A percentile compares a stretch with the other conserved stretches of the same genome.
phyloP scores from a whole-genome alignment of 2,797 vertebrate species.

The Merluccius polli region DNA sequence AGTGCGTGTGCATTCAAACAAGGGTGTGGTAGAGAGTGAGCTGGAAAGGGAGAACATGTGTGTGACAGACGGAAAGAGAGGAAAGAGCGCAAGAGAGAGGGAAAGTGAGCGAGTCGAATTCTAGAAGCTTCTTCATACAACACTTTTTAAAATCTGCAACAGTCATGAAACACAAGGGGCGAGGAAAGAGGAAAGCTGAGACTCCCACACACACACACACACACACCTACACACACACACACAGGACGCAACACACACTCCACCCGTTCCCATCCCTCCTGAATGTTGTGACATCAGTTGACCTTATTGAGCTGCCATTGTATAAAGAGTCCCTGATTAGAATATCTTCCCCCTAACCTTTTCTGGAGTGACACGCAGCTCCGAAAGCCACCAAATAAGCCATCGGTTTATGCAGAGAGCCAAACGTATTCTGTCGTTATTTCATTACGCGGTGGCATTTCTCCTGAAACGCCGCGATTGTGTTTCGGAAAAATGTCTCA shows the following conservation, averaged over 20 bases:
- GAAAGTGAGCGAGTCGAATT: not conserved
- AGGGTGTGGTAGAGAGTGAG: constrained; percentile 1
- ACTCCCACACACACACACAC: constrained; percentile 7
- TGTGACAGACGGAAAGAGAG: not conserved
- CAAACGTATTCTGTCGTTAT: constrained; percentile 52
- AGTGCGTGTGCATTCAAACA: constrained; percentile 12
- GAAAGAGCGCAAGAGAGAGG: not conserved
- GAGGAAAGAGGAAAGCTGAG: not conserved
- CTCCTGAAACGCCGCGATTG: constrained; percentile 35
- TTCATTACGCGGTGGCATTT: constrained; percentile 63
- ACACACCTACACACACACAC: constrained; percentile 9
- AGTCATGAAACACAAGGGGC: too few species aligned
- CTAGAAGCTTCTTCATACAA: too few species aligned
- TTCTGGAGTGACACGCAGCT: constrained; percentile 53
- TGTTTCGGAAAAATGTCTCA: constrained; percentile 32
- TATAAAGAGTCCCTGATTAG: constrained; percentile 78
- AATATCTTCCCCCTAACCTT: constrained; percentile 74
- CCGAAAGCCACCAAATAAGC: constrained; percentile 53
- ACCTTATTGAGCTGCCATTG: constrained; percentile 85
- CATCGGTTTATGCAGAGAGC: constrained; percentile 52
- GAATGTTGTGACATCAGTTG: constrained; percentile 77
- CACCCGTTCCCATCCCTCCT: constrained; percentile 22
- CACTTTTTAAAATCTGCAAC: too few species aligned
- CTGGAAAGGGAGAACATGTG: not conserved
- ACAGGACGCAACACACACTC: constrained; percentile 46